Evolutionary conservation across 2,888 invertebrate species (phyloP), one percentile per base, ranked within the genome.

Genomic region (Unio delphinus): DNA sequence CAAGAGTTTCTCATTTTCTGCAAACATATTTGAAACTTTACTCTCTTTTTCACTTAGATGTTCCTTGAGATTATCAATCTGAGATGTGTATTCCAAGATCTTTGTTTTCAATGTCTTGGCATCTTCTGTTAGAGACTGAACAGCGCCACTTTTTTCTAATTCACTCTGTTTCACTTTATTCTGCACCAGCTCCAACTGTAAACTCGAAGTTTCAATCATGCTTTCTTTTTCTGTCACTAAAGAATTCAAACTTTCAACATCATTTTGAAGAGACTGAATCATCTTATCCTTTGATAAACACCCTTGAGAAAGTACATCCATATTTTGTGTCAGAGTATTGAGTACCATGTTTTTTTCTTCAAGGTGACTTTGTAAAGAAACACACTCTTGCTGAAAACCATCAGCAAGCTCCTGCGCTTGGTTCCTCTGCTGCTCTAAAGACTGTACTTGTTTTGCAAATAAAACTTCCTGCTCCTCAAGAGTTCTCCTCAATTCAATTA

Each of bases 331-430:
- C 11, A 72, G 59, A 6, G 74, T 65, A 56, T 69, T 60, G 23
- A 77, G 55, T 54, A 60, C 68, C 4, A 64, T 59, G 18, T 64
- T 34, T 28, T 72, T 76, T 61, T 79, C 75, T n/a, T 62, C 65
- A 17, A 79, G 23, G 55, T 72, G 66, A 61, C 61, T 66, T 67
- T 77, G 57, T 23, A 72, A 62, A 28, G 61, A 57, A 63, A 73
- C 65, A 20, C 74, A 6, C 61, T 75, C 61, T 18, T 57, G 55
- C 55, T 72, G 69, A 15, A 77, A 61, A 55, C 17, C 57, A 55
- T 71, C 63, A 56, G 66, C 66, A 58, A 59, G 61, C 61, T 74
- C 73, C 64, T 68, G 65, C 45, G 59, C 6, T n/a, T 26, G 23
- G 1, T 45, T 18, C 54, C 26, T 61, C 26, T 65, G 54, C 54